phyloP scores from a whole-genome alignment of 1,140 invertebrate species.

The Mercenaria mercenaria region DNA sequence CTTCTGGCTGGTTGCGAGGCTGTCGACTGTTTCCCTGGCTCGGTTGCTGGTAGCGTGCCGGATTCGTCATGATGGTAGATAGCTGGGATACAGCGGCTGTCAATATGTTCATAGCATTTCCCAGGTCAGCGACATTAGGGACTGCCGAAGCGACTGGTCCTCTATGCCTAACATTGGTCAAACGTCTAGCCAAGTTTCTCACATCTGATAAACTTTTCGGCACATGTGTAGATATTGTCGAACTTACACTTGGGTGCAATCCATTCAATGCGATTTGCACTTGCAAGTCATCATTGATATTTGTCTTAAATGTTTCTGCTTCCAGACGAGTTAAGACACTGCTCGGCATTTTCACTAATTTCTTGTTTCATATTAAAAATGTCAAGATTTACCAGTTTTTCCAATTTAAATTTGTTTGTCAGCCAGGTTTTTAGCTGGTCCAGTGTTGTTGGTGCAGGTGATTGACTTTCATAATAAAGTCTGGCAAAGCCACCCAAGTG shows the following conservation, averaged over 20 bases:
- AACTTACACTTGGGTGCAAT: too few species aligned
- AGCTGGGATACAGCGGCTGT: not conserved
- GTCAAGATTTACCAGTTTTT: not conserved
- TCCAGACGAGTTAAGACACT: not conserved
- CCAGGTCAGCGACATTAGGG: not conserved
- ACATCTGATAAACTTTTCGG: not conserved
- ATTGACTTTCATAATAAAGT: too few species aligned
- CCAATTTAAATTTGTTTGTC: not conserved
- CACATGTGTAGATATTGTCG: not conserved
- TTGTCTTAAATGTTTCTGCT: not conserved
- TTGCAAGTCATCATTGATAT: not conserved
- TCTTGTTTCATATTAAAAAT: not conserved
- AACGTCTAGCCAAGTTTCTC: too few species aligned
- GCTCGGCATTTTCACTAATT: not conserved
- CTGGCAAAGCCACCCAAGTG: not conserved
- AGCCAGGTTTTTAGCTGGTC: not conserved
- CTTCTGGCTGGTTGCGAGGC: too few species aligned
- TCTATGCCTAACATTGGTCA: too few species aligned
- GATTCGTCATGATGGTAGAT: not conserved
- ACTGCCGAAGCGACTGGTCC: not conserved
- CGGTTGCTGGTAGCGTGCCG: too few species aligned
- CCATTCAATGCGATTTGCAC: conserved; percentile 24
- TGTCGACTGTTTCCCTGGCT: too few species aligned
- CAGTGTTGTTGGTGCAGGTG: not conserved
- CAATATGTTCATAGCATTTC: not conserved